A percentile compares a stretch with the other conserved stretches of the same genome.
Evolutionary conservation across 2,113 vertebrate species (phyloP).

Genomic region (Spea multiplicata): DNA sequence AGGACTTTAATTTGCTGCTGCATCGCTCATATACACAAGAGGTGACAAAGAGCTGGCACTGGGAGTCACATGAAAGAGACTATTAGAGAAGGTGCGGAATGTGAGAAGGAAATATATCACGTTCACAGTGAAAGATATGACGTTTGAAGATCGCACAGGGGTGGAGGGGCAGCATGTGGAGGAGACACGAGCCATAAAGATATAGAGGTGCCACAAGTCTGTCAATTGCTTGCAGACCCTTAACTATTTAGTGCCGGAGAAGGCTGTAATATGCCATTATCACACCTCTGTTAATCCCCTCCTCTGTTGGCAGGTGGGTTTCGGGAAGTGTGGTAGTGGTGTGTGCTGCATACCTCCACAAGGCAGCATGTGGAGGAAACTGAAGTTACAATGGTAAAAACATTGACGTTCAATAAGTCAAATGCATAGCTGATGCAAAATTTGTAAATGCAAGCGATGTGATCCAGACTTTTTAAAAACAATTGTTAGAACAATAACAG

Average conservation of each 20-base stretch:
- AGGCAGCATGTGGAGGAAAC: background rate
- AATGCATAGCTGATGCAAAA: too few species aligned
- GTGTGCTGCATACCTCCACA: constrained; percentile 40
- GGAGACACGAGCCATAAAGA: background rate
- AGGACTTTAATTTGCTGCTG: background rate
- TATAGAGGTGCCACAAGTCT: background rate
- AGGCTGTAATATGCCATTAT: background rate
- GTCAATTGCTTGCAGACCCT: too few species aligned
- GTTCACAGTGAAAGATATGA: constrained; percentile 26
- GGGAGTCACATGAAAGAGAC: background rate
- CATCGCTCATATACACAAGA: background rate
- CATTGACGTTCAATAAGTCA: too few species aligned
- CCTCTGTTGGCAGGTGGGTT: constrained; percentile 20
- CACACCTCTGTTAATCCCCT: constrained; percentile 10
- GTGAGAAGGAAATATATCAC: constrained; percentile 22
- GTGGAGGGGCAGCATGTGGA: background rate
- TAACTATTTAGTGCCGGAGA: background rate
- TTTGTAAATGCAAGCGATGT: too few species aligned
- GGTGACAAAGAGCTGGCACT: background rate
- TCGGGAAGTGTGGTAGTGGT: constrained; percentile 8
- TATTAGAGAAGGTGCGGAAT: background rate
- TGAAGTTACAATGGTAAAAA: background rate
- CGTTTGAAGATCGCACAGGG: constrained; percentile 4
- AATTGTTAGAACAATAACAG: too few species aligned
- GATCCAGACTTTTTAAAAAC: too few species aligned